Percentiles rank a stretch among this genome's conserved stretches.
Evolutionary conservation across 1,140 invertebrate species (phyloP).

Genomic region (Colletes latitarsis): DNA sequence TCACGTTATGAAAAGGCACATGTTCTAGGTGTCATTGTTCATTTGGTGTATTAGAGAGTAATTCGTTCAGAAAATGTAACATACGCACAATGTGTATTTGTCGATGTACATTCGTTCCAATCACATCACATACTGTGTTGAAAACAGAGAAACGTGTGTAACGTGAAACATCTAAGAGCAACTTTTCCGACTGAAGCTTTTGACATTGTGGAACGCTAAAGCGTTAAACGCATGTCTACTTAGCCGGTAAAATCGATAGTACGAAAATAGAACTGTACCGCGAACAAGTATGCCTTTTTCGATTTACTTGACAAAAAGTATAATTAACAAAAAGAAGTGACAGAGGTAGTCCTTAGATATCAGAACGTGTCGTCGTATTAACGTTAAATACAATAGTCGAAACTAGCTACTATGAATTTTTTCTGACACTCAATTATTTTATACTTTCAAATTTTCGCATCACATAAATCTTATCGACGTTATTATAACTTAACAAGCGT

Average conservation of each 20-base stretch:
- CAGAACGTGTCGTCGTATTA: no score
- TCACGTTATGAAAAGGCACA: not conserved
- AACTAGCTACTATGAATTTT: no score
- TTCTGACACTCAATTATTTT: no score
- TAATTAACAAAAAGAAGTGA: not conserved
- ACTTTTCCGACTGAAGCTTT: not conserved
- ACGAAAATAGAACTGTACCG: not conserved
- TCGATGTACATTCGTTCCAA: not conserved
- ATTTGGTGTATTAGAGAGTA: not conserved
- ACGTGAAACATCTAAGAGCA: not conserved
- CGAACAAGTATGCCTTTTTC: not conserved
- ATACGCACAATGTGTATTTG: not conserved
- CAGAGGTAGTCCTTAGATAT: no score
- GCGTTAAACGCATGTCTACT: constrained; percentile 7
- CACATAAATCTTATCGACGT: no score
- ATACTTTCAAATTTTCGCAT: no score
- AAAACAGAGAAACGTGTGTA: not conserved
- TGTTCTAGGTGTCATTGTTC: not conserved
- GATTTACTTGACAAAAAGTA: not conserved
- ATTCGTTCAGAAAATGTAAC: not conserved
- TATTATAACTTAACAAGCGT: no score
- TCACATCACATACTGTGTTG: not conserved
- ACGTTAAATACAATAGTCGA: no score
- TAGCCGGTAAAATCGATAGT: constrained; percentile 8
- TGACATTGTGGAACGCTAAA: not conserved